Evolutionary conservation across 92 coral and sea anemone genomes (phyloP), one percentile per base, ranked within the genome.

Genomic region (Phenganax stokvisi): DNA sequence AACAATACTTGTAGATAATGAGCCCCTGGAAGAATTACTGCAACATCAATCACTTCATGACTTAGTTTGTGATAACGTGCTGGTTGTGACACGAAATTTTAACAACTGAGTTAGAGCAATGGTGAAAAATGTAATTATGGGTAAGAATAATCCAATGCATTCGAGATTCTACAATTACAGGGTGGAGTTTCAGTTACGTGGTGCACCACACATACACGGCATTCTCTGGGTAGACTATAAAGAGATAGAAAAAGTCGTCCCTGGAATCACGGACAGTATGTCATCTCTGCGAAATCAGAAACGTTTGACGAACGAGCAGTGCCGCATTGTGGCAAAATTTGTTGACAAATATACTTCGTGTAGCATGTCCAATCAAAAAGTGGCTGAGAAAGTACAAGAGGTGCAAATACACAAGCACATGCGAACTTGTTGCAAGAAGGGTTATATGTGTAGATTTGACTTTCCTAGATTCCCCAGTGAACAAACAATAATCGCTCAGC

Each of bases 1-100:
- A 81, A 83, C 52, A 51, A 30, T 80, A 53, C 89, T 87, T 16
- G 76, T 59, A 3, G 85, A 81, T 54, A 84, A 83, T 63, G 89
- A 84, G 80, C 78, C 60, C 54, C 61, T 74, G 54, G 54, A 74
- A 74, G 2, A 74, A 74, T 51, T 74, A 74, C 78, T 74, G 6
- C 54, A 74, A 13, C 60, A 51, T 47, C 78, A 74, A 54, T 74
- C 78, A 29, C 30, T 74, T 12, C 78, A 74, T 54, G 61, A 74
- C 59, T 25, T 74, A 51, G 61, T 54, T 20, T 60, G 60, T 59
- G 53, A 74, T 25, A 74, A 74, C 53, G 78, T 74, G 53, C 78
- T 74, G 11, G 54, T 74, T 74, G 78, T 74, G 60, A 74, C 60
- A 74, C 78, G 58, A 51, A 74, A 74, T 74, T 74, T 74, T 29